Evolutionary conservation across 2,113 vertebrate genomes (phyloP), one percentile per base, ranked within the genome.

Genomic region (Albula goreensis): DNA sequence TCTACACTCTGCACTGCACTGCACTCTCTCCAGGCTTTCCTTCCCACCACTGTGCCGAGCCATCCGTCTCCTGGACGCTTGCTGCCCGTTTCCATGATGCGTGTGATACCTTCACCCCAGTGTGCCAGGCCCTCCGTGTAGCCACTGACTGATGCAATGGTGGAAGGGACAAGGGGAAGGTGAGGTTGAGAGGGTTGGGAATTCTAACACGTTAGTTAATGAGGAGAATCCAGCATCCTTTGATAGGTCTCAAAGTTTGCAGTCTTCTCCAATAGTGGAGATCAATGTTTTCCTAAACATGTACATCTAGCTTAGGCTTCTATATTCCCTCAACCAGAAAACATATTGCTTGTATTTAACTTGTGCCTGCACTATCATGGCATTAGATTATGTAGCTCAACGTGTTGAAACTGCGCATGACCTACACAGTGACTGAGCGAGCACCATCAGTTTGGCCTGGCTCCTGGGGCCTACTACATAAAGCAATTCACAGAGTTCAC

Each of bases 1-100:
- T 78, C 49, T 41, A 41, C 31, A 41, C 31, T 41, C 31, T 41
- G 31, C 31, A 41, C 31, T 41, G 31, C 31, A n/a, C 50, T 41
- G n/a, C 5, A 81, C 88, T 70, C n/a, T 19, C 50, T 31, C 79
- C 3, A 48, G 53, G 63, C 41, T 49, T 11, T 31, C 56, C 80
- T 49, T 12, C 22, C 11, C 89, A 90, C 87, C 86, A 91, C 92
- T 88, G 89, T 89, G 89, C 90, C 89, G 88, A 89, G 91, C 88
- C 89, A 90, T 92, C 91, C 90, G 85, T 86, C 85, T 82, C 77
- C 79, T 22, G 9, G 70, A 74, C 70, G 10, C n/a, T 8, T 22
- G 25, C 70, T 31, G 70, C 50, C n/a, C 77, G 19, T 41, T 85
- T 41, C 66, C 63, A 70, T 22, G 1, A 70, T 6, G 63, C 63